phyloP scores from a whole-genome alignment of 2,888 invertebrate species.

The Eupelmus urozonus region DNA sequence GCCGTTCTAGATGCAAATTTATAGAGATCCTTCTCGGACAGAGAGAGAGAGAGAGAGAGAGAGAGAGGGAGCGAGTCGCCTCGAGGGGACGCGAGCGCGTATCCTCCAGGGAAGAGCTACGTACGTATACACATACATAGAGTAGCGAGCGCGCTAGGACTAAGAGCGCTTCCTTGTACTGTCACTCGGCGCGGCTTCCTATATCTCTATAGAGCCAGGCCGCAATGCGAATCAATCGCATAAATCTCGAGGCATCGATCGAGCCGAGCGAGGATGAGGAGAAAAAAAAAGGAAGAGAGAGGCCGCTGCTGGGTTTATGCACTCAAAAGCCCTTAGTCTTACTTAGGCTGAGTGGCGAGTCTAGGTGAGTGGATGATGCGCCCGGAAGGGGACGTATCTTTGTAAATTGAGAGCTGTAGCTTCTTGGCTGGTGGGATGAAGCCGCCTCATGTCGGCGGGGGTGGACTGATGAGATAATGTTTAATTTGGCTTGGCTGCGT shows the following conservation, averaged over 20 bases:
- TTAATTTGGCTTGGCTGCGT: too few species aligned
- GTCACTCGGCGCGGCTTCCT: constrained; percentile 71
- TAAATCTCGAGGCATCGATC: constrained; percentile 74
- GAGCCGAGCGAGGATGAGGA: constrained; percentile 50
- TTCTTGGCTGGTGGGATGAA: too few species aligned
- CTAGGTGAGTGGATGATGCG: background rate
- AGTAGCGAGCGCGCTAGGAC: constrained; percentile 67
- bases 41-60: constrained; percentile 43
- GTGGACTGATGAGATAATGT: too few species aligned
- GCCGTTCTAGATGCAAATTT: constrained; percentile 78
- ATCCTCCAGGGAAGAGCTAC: constrained; percentile 72
- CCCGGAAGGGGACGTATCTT: background rate
- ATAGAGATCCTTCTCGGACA: constrained; percentile 77
- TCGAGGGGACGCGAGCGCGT: constrained; percentile 65
- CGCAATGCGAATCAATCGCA: constrained; percentile 75
- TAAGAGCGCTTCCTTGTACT: constrained; percentile 78
- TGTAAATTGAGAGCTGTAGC: background rate
- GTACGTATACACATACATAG: constrained; percentile 65
- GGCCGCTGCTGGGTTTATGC: constrained; percentile 4
- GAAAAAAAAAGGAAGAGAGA: constrained; percentile 51
- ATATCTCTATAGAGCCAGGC: constrained; percentile 61
- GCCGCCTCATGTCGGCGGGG: too few species aligned
- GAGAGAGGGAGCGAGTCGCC: constrained; percentile 55
- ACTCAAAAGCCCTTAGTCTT: constrained; percentile 45
- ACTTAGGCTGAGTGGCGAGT: constrained; percentile 6